Base-by-base conservation (phyloP, 1,140 invertebrate species). In the Bursaphelenchus mucronatus region DNA sequence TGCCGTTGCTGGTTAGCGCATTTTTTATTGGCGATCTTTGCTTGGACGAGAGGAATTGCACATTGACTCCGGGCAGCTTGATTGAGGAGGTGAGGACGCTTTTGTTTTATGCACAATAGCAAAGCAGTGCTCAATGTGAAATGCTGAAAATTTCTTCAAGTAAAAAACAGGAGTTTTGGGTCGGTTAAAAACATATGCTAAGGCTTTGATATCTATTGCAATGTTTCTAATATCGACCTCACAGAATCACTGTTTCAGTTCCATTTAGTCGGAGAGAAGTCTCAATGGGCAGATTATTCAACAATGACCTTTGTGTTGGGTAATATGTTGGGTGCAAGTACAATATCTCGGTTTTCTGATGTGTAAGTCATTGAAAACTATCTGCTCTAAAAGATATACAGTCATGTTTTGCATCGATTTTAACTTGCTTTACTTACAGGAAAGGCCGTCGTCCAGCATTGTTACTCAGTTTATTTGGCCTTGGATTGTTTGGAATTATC, bases 291-390 rank as follows among this genome's bases (percentile, higher is more conserved):
- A 43, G 64, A 69, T 4, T 58, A 45, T 15, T 52, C 64, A 7
- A 55, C 64, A 0, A 68, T 64, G 13, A 64, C 64, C 0, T 66
- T 69, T 57, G n/a, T 66, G 15, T 54, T 66, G 17, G 64, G 64
- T 8, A 49, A 41, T 19, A 51, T 47, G 8, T 50, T 66, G 11
- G 64, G 64, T 19, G 51, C 64, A n/a, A 40, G 15, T 17, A 30
- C 68, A 10, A 40, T 68, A 4, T 52, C 64, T 0, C 15, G 41
- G 10, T 55, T 66, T n/a, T 67, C 64, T 9, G 64, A 66, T 41
- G 21, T 64, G 61, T 63, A 54, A 10, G 64, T 51, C 30, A 30
- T 30, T 5, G 5, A 30, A 69, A 11, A 7, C 8, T 65, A 66
- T 63, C 17, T 59, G 19, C 30, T 39, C n/a, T n/a, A n/a, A n/a